Evolutionary conservation across 2,888 invertebrate genomes (phyloP), one percentile per base, ranked within the genome.

Genomic region (Anaspis maculata): DNA sequence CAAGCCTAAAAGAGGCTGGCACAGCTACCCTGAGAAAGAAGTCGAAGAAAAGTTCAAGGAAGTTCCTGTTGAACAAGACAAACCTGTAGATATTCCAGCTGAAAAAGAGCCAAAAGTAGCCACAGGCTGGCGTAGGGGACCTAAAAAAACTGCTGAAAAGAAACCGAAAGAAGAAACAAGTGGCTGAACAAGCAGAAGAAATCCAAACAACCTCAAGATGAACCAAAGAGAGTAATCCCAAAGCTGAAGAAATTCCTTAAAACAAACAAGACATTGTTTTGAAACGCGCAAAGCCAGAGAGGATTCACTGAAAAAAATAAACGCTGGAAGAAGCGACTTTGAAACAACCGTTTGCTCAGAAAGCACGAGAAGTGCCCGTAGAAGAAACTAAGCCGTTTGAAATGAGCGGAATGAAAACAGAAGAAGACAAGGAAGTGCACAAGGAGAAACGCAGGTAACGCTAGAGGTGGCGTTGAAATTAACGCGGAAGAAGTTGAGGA

Each of bases 231-330:
- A 15, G 28, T 32, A 26, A 13, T 16, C 24, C 24, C 37, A 41
- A 24, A 28, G n/a, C 3, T 33, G 19, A 19, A 19, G 19, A 6
- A 6, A 11, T 46, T 40, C 70, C 73, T 7, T 74, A 74, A 75
- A 80, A 73, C 6, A 73, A 81, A 51, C 77, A 82, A 61, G 68
- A 71, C 39, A 65, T 74, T 14, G 61, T 55, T 21, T 51, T 75
- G 6, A 77, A 73, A 41, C 64, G 55, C 42, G 48, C 67, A 1
- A 56, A 52, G 37, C 43, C 42, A 2, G 58, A 68, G 34, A 64
- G 62, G 47, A 63, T 61, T 42, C 70, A 74, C 28, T 69, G 74
- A 42, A 72, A 73, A 44, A 64, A 66, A 40, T 56, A 67, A 30
- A 69, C 74, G 45, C 54, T 68, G 19, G 71, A 72, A 40, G 62